A percentile compares a stretch with the other conserved stretches of the same genome.
phyloP scores from a whole-genome alignment of 2,888 invertebrate genomes.

The Itoplectis maculator region DNA sequence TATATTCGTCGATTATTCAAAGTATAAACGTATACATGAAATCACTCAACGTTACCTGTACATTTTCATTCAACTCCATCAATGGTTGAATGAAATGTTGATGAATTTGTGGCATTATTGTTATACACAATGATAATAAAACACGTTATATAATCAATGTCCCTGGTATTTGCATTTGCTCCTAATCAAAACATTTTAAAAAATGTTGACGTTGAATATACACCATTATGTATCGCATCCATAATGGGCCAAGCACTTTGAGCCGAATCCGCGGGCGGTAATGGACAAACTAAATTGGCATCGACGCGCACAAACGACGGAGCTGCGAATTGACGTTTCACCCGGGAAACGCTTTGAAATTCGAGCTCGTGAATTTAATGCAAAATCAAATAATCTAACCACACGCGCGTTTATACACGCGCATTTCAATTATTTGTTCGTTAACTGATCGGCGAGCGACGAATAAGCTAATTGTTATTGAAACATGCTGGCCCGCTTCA shows the following conservation, averaged over 20 bases:
- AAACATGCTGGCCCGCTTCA: not conserved
- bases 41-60: not conserved
- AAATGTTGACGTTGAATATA: too few relatives aligned
- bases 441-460: not conserved
- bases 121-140: too few relatives aligned
- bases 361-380: not conserved
- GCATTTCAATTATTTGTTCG: slow-evolving; percentile 10
- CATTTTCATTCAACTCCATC: not conserved
- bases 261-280: not conserved
- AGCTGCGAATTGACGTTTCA: not conserved
- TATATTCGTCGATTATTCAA: not conserved
- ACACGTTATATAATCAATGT: too few relatives aligned
- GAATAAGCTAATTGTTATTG: slow-evolving; percentile 1
- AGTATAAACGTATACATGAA: not conserved
- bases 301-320: not conserved
- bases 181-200: too few relatives aligned
- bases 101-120: not conserved
- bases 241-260: too few relatives aligned
- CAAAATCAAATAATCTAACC: not conserved
- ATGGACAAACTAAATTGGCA: not conserved
- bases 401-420: too few relatives aligned
- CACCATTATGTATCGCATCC: too few relatives aligned
- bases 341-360: not conserved
- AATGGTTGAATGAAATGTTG: not conserved
- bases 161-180: too few relatives aligned